phyloP scores from a whole-genome alignment of 2,797 vertebrate species.

The Cuculus canorus region DNA sequence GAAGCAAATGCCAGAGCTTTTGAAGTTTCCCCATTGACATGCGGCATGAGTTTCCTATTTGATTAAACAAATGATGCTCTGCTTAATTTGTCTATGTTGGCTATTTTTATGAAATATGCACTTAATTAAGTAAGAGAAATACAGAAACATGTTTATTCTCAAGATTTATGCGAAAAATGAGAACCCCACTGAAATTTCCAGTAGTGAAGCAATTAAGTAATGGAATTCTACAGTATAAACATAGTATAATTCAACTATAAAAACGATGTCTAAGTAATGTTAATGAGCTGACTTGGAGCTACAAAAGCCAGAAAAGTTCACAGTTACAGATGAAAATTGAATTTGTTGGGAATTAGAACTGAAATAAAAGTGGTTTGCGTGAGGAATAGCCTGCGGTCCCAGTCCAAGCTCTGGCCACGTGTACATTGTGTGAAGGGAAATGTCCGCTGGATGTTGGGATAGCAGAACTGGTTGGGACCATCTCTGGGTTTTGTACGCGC shows the following conservation, averaged over 20 bases:
- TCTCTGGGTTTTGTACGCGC: background rate
- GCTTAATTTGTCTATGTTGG: slow-evolving; percentile 42
- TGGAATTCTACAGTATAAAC: slow-evolving; percentile 66
- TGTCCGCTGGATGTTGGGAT: too few species aligned
- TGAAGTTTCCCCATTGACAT: background rate
- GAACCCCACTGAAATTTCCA: slow-evolving; percentile 71
- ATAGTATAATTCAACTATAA: slow-evolving; percentile 52
- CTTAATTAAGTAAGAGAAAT: slow-evolving; percentile 65
- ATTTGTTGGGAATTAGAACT: background rate
- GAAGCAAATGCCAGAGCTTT: background rate
- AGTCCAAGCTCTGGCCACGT: accelerated
- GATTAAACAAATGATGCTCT: slow-evolving; percentile 30
- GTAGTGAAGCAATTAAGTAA: slow-evolving; percentile 72
- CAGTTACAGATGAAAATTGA: slow-evolving; percentile 15
- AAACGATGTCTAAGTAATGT: slow-evolving; percentile 65
- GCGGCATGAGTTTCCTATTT: background rate
- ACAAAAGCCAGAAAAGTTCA: slow-evolving; percentile 43
- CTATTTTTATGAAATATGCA: slow-evolving; percentile 53
- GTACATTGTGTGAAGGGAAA: background rate
- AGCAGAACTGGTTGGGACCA: accelerated
- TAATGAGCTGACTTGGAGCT: slow-evolving; percentile 69
- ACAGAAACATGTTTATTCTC: slow-evolving; percentile 56
- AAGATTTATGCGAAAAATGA: slow-evolving; percentile 65
- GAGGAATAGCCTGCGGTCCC: background rate
- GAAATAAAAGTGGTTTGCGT: background rate